Conservation (phyloP, 2,113 vertebrate genomes). For the Dascyllus trimaculatus region DNA sequence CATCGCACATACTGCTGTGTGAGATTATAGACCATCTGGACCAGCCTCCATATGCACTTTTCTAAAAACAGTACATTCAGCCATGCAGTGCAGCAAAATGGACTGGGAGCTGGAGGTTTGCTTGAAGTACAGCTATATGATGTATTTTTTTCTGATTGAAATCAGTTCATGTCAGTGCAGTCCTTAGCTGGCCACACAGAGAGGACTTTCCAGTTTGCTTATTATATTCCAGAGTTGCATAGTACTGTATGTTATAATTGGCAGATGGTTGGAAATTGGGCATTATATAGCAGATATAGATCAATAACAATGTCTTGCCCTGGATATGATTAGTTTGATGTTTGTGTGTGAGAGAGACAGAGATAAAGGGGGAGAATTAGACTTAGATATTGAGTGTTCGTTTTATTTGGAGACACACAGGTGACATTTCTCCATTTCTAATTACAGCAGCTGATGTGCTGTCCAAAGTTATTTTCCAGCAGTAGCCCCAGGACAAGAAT, state of each 20-base stretch:
- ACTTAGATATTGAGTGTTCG: neutral
- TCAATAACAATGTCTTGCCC: neutral
- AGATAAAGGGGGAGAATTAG: neutral
- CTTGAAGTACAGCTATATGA: conserved; percentile 1
- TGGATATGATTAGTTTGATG: neutral
- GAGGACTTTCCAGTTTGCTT: neutral
- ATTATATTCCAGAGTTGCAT: too few relatives aligned
- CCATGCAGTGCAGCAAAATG: conserved; percentile 24
- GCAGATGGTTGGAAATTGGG: neutral
- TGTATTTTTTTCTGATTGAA: neutral
- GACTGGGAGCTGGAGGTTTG: conserved; percentile 1
- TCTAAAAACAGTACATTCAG: conserved; percentile 32
- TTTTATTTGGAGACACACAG: conserved; percentile 5
- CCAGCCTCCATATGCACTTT: conserved; percentile 45
- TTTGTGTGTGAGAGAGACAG: neutral
- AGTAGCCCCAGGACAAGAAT: conserved; percentile 25
- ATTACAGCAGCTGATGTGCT: conserved; percentile 41
- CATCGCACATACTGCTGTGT: conserved; percentile 59
- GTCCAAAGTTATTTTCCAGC: conserved; percentile 26
- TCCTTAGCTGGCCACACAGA: neutral
- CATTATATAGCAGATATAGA: conserved; percentile 2
- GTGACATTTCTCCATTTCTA: conserved; percentile 30
- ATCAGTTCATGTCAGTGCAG: neutral
- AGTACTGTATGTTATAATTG: too few relatives aligned
- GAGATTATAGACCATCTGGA: conserved; percentile 79